phyloP scores from a whole-genome alignment of 2,113 vertebrate species.

The Atherinomorus stipes region DNA sequence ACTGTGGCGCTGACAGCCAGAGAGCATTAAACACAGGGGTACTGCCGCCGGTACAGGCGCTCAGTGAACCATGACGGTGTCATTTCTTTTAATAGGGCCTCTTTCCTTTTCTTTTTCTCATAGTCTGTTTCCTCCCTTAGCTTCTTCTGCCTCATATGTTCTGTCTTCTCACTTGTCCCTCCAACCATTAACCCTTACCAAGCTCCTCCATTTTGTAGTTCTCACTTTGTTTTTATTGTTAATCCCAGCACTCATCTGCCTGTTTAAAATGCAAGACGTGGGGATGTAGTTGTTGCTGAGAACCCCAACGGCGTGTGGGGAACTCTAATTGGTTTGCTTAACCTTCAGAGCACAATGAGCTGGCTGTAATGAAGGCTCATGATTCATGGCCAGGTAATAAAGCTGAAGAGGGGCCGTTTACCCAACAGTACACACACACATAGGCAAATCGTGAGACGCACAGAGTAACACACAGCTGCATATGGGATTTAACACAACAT shows the following conservation, averaged over 20 bases:
- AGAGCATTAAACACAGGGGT: constrained; percentile 78
- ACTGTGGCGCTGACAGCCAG: constrained; percentile 77
- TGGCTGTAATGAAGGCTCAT: constrained; percentile 78
- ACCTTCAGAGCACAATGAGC: constrained; percentile 83
- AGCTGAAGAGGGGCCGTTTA: constrained; percentile 73
- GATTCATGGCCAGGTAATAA: constrained; percentile 81
- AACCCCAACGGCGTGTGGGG: constrained; percentile 72
- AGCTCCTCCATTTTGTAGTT: constrained; percentile 5
- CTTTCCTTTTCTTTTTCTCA: constrained; percentile 52
- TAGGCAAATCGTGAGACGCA: constrained; percentile 53
- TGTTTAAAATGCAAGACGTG: constrained; percentile 77
- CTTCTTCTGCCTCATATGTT: constrained; percentile 18
- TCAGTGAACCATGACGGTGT: constrained; percentile 79
- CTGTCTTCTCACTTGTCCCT: constrained; percentile 22
- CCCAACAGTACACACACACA: constrained; percentile 53
- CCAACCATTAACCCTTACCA: constrained; percentile 28
- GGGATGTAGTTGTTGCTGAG: constrained; percentile 71
- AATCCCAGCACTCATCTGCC: constrained; percentile 53
- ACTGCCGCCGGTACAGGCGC: constrained; percentile 64
- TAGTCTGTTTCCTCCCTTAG: constrained; percentile 34
- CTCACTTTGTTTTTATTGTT: constrained; percentile 40
- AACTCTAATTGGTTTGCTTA: constrained; percentile 84
- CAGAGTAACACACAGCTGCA: constrained; percentile 64
- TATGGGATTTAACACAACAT: constrained; percentile 73
- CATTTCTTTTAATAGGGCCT: constrained; percentile 81